These are phyloP conservation scores for Leucozona laternaria DNA, from an alignment of 2,888 invertebrate genomes.

Conservation along the genomic window DNA sequence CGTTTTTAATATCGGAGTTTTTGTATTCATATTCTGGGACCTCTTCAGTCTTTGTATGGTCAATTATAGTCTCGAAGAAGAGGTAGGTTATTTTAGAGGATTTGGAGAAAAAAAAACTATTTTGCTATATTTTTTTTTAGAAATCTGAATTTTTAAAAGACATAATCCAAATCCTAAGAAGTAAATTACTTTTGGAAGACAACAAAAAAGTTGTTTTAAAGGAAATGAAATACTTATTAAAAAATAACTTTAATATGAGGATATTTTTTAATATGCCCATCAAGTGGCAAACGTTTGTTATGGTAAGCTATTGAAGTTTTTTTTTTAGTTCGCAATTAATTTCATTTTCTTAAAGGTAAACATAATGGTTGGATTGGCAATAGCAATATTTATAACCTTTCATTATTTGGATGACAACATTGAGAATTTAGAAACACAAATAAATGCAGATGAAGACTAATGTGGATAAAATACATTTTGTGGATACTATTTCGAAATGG, in stretches of 20 bases:
- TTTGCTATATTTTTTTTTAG: conserved; percentile 14
- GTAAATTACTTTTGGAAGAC: background rate
- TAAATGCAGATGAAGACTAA: conserved; percentile 12
- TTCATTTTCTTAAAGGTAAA: conserved; percentile 76
- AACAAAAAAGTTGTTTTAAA: conserved; percentile 47
- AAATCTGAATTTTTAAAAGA: conserved; percentile 27
- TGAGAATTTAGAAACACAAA: conserved; percentile 38
- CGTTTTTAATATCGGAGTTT: conserved; percentile 79
- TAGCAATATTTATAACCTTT: conserved; percentile 74
- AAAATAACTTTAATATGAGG: conserved; percentile 59
- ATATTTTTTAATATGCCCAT: conserved; percentile 73
- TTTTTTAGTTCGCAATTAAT: background rate
- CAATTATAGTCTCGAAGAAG: conserved; percentile 74
- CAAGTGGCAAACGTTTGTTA: conserved; percentile 70
- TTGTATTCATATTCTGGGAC: conserved; percentile 79
- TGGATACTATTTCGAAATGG: background rate
- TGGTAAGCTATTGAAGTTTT: conserved; percentile 57
- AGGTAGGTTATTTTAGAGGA: conserved; percentile 74
- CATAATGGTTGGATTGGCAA: conserved; percentile 63
- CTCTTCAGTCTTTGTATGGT: conserved; percentile 78
- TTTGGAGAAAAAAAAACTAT: no score
- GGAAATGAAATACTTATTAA: conserved; percentile 54
- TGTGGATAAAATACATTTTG: background rate
- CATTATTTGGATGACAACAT: conserved; percentile 76
- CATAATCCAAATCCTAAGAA: conserved; percentile 1